Percentiles rank a stretch among this genome's conserved stretches.
Conservation (phyloP, 2,888 invertebrate species). For the Sisyra nigra region DNA sequence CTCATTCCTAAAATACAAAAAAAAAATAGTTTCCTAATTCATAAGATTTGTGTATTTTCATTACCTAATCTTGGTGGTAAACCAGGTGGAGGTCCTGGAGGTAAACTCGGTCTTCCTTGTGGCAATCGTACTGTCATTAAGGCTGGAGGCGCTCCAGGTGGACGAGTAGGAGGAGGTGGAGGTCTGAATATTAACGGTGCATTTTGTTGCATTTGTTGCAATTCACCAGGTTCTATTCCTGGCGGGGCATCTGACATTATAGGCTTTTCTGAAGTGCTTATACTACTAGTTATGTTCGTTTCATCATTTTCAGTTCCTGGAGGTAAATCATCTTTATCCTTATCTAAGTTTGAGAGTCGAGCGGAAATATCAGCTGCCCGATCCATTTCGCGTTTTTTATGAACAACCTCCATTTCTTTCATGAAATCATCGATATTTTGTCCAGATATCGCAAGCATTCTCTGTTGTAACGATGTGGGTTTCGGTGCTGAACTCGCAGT, state of each 20-base stretch:
- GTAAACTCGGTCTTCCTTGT: slow-evolving; percentile 31
- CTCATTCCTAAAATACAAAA: slow-evolving; percentile 30
- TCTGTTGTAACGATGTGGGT: slow-evolving; percentile 66
- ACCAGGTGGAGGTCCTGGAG: slow-evolving; percentile 43
- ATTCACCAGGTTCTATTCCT: slow-evolving; percentile 20
- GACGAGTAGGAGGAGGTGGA: slow-evolving; percentile 36
- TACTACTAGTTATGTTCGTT: slow-evolving; percentile 12
- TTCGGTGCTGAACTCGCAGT: slow-evolving; percentile 24
- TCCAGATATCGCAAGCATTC: slow-evolving; percentile 77
- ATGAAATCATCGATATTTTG: slow-evolving; percentile 87
- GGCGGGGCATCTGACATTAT: slow-evolving; percentile 16
- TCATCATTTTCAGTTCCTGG: slow-evolving; percentile 26
- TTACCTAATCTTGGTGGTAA: slow-evolving; percentile 35
- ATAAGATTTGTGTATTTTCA: slow-evolving; percentile 21
- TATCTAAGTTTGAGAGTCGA: slow-evolving; percentile 25
- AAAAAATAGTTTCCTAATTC: too few relatives aligned
- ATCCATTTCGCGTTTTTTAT: slow-evolving; percentile 56
- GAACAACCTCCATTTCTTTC: slow-evolving; percentile 83
- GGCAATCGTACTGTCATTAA: slow-evolving; percentile 33
- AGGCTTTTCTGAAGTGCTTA: slow-evolving; percentile 5
- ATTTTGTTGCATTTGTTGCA: slow-evolving; percentile 14
- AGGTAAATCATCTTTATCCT: slow-evolving; percentile 21
- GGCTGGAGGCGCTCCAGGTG: slow-evolving; percentile 30
- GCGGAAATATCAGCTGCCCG: slow-evolving; percentile 42
- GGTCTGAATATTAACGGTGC: slow-evolving; percentile 32